Base-by-base conservation (phyloP, 2,888 invertebrate species). In the Orthonychiurus folsomi region DNA sequence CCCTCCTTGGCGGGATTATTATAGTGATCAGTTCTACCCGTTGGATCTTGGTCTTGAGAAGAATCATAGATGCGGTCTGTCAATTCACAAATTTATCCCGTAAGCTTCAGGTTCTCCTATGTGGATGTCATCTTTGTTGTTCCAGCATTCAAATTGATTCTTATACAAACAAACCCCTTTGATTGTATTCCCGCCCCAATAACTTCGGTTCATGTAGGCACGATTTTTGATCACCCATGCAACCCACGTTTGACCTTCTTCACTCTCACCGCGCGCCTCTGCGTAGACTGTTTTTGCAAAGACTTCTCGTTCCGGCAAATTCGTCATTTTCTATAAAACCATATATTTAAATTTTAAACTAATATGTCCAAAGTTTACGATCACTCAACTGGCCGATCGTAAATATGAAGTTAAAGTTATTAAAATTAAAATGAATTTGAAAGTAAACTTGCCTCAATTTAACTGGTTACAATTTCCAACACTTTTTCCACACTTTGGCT, bases 251-350 rank as follows among this genome's bases (percentile, higher is more conserved):
- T n/a, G n/a, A 15, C 48, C 48, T 15, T 48, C n/a, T 12, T 48
- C 12, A 48, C 48, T n/a, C 48, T 48, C 48, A 48, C 48, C 48
- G 48, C 48, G 48, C n/a, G 48, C 48, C 48, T 48, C 48, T n/a
- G 15, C 48, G 15, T n/a, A 48, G 15, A 48, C 12, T n/a, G 48
- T 48, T 48, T 48, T 48, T 15, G 48, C 48, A 48, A 48, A 48
- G 12, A 48, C 48, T 48, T 48, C 48, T n/a, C 48, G 48, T 48
- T 48, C 48, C 15, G 48, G 12, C 48, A 48, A 48, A n/a, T 48
- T 48, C 48, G 48, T 15, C 48, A 48, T 48, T n/a, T 48, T 12
- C 48, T 15, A 48, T 15, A 48, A n/a, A 48, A 48, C n/a, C 48
- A 48, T 48, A 48, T 15, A 48, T 48, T 48, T 48, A n/a, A n/a